Evolutionary conservation across 2,113 vertebrate species (phyloP), one percentile per base, ranked within the genome.

Genomic region (Cichladusa arquata): DNA sequence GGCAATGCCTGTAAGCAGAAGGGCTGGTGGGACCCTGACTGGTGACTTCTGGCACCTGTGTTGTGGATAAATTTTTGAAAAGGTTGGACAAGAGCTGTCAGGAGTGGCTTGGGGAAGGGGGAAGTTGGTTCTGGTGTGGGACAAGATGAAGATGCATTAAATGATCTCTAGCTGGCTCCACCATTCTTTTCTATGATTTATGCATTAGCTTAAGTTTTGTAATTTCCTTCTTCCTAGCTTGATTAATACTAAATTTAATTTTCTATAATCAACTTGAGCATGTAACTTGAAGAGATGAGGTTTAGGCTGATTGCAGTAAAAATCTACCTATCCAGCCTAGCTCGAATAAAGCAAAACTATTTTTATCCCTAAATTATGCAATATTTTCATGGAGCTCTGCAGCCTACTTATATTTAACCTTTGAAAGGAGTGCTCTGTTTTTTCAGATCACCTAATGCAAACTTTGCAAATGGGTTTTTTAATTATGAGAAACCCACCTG

Each of bases 211-310:
- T 92, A 86, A 58, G 88, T 93, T 95, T 88, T 90, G 36, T 82
- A 76, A 96, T 92, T 97, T 95, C 77, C 80, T 93, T 67, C 66
- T 95, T 86, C 80, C 79, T 74, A 62, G 82, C 69, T 89, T 97
- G 95, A 95, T 96, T 97, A 96, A 95, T 88, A 80, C 64, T 87
- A 94, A 87, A 95, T 95, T 95, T 95, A 96, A 97, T 97, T 96
- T 96, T 94, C 88, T 62, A 76, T 96, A 96, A 97, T 97, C 95
- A 97, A 54, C 86, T 90, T 90, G 90, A 96, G 87, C 81, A 58
- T 44, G 58, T 60, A 90, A 86, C 86, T 86, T 69, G 31, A 70
- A 85, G 91, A 97, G 84, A 81, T 72, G 79, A 90, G 88, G 56
- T 90, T 92, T 84, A 90, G 66, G 80, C 70, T 97, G 97, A 97